These are phyloP conservation scores for Casuarius casuarius DNA, from an alignment of 2,113 vertebrate species.

Conservation along the genomic window DNA sequence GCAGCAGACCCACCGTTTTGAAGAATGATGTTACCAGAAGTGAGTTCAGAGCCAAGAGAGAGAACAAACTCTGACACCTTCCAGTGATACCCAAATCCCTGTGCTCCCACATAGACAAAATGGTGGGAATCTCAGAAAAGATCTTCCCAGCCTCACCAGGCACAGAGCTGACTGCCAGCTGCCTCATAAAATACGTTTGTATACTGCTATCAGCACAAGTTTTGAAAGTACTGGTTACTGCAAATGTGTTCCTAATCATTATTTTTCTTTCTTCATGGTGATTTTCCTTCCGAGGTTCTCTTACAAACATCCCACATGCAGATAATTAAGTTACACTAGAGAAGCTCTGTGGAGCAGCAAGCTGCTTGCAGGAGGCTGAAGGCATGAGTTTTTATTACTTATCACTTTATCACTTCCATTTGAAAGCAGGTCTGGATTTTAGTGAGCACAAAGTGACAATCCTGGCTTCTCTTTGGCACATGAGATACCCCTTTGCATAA, in stretches of 20 bases:
- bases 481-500: conserved; percentile 42
- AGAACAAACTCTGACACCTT: too few relatives aligned
- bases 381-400: background rate
- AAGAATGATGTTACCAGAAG: background rate
- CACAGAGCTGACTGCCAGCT: too few relatives aligned
- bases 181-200: too few relatives aligned
- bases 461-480: background rate
- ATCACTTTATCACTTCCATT: background rate
- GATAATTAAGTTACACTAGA: background rate
- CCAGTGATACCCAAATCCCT: too few relatives aligned
- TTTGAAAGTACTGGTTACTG: too few relatives aligned
- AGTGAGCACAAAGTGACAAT: conserved; percentile 43
- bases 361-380: background rate
- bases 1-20: background rate
- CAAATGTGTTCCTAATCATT: background rate
- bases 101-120: too few relatives aligned
- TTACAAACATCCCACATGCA: background rate
- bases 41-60: too few relatives aligned
- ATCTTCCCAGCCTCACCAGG: too few relatives aligned
- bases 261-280: background rate
- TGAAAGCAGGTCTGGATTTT: conserved; percentile 22
- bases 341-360: background rate
- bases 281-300: background rate
- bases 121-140: too few relatives aligned
- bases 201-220: too few relatives aligned